These are phyloP conservation scores for Cepphus grylle DNA, from an alignment of 2,113 vertebrate genomes.

Conservation along the genomic window DNA sequence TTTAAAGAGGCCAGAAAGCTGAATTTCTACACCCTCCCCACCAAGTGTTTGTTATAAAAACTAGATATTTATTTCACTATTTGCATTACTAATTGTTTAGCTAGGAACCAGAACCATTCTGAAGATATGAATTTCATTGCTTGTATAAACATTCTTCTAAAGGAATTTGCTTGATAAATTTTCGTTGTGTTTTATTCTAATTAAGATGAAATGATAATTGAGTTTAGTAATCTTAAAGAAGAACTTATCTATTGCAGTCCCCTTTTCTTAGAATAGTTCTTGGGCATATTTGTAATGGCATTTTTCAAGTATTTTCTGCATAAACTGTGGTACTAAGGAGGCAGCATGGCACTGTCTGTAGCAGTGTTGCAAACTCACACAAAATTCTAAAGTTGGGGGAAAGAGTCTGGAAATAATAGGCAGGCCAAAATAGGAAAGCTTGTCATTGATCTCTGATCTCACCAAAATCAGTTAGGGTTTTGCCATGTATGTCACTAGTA, in stretches of 20 bases:
- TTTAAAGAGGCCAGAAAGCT: not conserved
- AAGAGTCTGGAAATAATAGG: not conserved
- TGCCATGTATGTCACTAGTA: not conserved
- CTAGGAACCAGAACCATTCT: not conserved
- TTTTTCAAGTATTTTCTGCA: not conserved
- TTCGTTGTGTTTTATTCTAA: not conserved
- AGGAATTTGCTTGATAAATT: not conserved
- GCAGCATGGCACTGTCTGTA: not conserved
- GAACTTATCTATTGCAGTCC: not conserved
- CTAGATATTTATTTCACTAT: not conserved
- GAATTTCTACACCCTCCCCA: no score
- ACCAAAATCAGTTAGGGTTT: not conserved
- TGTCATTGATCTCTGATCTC: not conserved
- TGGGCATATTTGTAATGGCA: not conserved
- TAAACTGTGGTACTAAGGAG: not conserved
- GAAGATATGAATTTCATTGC: not conserved
- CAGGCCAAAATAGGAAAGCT: not conserved
- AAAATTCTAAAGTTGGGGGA: not conserved
- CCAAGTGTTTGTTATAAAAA: not conserved
- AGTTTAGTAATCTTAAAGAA: not conserved
- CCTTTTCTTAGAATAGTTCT: not conserved
- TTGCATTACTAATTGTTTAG: not conserved
- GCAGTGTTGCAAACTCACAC: not conserved
- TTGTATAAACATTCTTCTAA: not conserved
- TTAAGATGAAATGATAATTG: not conserved